A percentile compares a stretch with the other conserved stretches of the same genome.
phyloP scores from a whole-genome alignment of 2,113 vertebrate species.

The Limanda limanda region DNA sequence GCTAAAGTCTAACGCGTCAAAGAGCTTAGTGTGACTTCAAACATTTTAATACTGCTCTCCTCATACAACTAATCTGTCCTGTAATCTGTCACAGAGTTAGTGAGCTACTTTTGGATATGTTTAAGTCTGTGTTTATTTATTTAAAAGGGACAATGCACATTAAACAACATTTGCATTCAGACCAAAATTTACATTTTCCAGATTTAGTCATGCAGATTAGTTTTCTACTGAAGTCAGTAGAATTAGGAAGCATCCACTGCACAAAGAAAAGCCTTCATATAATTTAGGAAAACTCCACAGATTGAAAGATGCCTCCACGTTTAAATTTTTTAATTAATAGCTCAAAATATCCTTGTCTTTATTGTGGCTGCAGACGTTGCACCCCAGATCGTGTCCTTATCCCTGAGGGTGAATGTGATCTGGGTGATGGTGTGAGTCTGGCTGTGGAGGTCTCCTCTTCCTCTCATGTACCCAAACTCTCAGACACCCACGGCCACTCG shows the following conservation, averaged over 20 bases:
- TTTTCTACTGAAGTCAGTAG: too few relatives aligned
- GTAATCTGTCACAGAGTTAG: conserved; percentile 11
- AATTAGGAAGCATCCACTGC: not conserved
- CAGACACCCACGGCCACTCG: conserved; percentile 16
- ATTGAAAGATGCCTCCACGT: not conserved
- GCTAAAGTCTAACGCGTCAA: not conserved
- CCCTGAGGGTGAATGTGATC: conserved; percentile 51
- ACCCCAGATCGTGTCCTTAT: not conserved
- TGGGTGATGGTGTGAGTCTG: conserved; percentile 48
- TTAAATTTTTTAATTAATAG: not conserved
- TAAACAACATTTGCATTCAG: not conserved
- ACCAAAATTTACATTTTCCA: not conserved
- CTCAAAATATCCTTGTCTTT: conserved; percentile 1
- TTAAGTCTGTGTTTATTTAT: too few relatives aligned
- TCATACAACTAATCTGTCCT: not conserved
- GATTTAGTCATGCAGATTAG: not conserved
- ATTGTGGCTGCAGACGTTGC: conserved; percentile 28
- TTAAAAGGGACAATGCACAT: not conserved
- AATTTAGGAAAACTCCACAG: not conserved
- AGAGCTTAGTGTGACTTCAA: not conserved
- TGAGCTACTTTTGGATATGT: conserved; percentile 1
- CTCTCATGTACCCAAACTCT: conserved; percentile 34
- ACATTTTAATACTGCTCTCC: not conserved
- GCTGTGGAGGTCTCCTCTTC: conserved; percentile 61
- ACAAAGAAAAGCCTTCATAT: not conserved